Evolutionary conservation across 2,888 invertebrate genomes (phyloP).

Genomic region (Steinernema scapterisci): DNA sequence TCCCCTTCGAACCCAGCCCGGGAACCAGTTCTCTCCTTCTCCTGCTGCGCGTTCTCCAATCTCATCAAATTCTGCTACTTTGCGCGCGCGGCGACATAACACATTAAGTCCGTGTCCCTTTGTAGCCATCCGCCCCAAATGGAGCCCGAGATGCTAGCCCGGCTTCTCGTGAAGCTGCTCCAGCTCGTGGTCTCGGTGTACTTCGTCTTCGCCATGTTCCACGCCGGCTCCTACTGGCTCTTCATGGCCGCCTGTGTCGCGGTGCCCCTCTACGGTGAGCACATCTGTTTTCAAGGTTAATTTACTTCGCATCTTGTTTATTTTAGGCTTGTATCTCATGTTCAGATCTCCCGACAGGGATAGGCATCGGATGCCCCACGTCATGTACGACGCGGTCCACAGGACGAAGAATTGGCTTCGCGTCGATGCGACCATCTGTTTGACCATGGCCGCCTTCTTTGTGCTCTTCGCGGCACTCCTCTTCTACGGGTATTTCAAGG

Average conservation of each 20-base stretch:
- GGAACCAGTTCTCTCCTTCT: conserved; percentile 23
- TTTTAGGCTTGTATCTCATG: conserved; percentile 19
- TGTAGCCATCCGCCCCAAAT: conserved; percentile 2
- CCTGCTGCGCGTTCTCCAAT: conserved; percentile 21
- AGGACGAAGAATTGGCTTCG: conserved; percentile 44
- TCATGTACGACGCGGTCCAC: conserved; percentile 38
- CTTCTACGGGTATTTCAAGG: conserved; percentile 26
- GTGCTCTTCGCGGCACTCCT: conserved; percentile 21
- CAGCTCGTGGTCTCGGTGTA: conserved; percentile 23
- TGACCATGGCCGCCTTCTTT: conserved; percentile 44
- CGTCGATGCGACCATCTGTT: conserved; percentile 45
- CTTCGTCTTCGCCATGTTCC: conserved; percentile 29
- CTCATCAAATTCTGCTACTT: conserved; percentile 14
- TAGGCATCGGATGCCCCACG: conserved; percentile 41
- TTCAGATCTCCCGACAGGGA: conserved; percentile 17
- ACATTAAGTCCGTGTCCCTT: background rate
- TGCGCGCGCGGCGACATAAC: background rate
- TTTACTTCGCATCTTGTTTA: background rate
- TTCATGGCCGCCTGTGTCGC: conserved; percentile 24
- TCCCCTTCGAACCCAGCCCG: background rate
- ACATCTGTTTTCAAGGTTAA: background rate
- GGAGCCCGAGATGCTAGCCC: conserved; percentile 22
- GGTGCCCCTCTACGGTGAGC: conserved; percentile 19
- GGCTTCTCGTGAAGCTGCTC: conserved; percentile 18
- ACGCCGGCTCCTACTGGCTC: conserved; percentile 31